Conservation (phyloP, 2,797 vertebrate species). For the Morus bassanus region DNA sequence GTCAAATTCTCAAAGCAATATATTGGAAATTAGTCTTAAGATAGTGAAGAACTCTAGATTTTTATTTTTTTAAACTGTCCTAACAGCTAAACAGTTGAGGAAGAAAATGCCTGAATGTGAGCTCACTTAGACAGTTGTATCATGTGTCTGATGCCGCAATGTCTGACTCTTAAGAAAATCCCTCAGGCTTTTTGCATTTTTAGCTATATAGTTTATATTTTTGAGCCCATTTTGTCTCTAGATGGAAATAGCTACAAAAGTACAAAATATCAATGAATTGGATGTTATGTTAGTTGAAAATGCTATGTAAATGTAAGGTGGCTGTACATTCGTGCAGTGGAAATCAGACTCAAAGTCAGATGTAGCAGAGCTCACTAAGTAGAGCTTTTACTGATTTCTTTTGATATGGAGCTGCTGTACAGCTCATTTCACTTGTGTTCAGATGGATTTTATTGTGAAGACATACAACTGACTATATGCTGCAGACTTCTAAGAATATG, state of each 20-base stretch:
- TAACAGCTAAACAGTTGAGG: neutral
- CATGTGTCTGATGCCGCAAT: neutral
- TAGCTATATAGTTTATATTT: neutral
- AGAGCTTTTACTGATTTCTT: constrained; percentile 4
- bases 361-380: neutral
- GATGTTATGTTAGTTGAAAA: neutral
- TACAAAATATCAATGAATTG: neutral
- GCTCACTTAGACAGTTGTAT: neutral
- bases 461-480: neutral
- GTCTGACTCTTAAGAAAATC: neutral
- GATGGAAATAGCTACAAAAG: neutral
- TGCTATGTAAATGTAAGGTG: neutral
- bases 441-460: neutral
- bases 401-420: neutral
- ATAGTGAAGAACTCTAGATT: neutral
- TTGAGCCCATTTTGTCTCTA: neutral
- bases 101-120: constrained; percentile 7
- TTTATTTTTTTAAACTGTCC: neutral
- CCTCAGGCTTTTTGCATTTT: neutral
- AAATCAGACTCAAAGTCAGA: neutral
- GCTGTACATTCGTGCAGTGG: neutral
- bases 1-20: neutral
- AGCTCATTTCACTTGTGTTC: constrained; percentile 3
- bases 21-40: constrained; percentile 1
- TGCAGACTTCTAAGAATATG: neutral